Percentiles rank a stretch among this genome's conserved stretches.
These are phyloP conservation scores for Deilephila elpenor DNA, from an alignment of 2,888 invertebrate genomes.

Conservation along the genomic window DNA sequence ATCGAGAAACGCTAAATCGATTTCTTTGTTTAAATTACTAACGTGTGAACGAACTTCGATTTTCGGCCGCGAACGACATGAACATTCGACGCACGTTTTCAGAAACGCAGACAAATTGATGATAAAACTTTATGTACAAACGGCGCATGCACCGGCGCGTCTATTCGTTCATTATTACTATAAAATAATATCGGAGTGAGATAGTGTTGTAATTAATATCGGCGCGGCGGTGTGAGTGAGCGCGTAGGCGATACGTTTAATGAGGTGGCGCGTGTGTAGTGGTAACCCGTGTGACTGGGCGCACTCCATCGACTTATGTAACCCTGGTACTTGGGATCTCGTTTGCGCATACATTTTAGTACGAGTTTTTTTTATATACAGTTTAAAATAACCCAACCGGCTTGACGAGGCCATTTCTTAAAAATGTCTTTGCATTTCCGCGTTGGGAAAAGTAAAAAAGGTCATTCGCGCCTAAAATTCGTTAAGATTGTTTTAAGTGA, in stretches of 20 bases:
- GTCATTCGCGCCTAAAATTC: constrained; percentile 73
- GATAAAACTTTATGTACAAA: constrained; percentile 49
- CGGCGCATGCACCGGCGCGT: constrained; percentile 41
- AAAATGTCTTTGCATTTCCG: constrained; percentile 81
- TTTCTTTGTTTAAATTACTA: constrained; percentile 52
- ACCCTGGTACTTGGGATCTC: constrained; percentile 77
- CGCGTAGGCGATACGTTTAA: constrained; percentile 67
- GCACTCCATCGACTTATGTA: constrained; percentile 65
- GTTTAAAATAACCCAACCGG: constrained; percentile 79
- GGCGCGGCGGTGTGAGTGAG: constrained; percentile 56
- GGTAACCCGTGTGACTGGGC: constrained; percentile 63
- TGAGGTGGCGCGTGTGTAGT: constrained; percentile 59
- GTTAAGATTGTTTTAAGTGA: constrained; percentile 45
- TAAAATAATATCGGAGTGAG: constrained; percentile 65
- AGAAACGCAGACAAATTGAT: constrained; percentile 56
- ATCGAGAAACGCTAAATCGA: constrained; percentile 58
- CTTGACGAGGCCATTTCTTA: constrained; percentile 72
- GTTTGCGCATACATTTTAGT: constrained; percentile 82
- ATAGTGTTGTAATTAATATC: constrained; percentile 67
- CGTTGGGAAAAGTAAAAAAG: constrained; percentile 76
- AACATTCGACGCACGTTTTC: constrained; percentile 55
- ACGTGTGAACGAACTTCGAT: constrained; percentile 59
- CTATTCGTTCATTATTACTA: constrained; percentile 48
- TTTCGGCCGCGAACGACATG: constrained; percentile 52
- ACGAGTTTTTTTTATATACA: constrained; percentile 70